phyloP scores from a whole-genome alignment of 2,888 invertebrate species.

The Pristionchus exspectatus region DNA sequence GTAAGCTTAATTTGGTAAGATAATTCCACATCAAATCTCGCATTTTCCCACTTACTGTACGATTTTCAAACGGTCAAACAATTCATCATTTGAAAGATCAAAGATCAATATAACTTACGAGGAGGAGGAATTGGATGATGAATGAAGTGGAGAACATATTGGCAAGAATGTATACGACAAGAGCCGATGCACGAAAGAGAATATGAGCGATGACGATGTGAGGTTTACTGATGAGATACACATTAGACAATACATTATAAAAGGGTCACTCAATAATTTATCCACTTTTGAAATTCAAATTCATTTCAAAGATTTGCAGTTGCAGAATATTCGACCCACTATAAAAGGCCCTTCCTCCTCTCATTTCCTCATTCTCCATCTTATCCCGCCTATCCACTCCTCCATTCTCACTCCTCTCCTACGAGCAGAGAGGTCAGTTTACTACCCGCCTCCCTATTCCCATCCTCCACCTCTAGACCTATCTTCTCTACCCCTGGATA shows the following conservation, averaged over 20 bases:
- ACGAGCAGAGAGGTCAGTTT: neutral
- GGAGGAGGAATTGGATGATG: conserved; percentile 94
- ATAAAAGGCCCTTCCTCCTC: neutral
- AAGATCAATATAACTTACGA: conserved; percentile 82
- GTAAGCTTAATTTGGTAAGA: conserved; percentile 80
- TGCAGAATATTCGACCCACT: neutral
- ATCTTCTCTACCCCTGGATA: neutral
- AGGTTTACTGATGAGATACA: conserved; percentile 67
- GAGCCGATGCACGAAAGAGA: conserved; percentile 87
- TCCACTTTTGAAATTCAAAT: too few species aligned
- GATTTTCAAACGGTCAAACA: too few species aligned
- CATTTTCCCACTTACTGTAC: too few species aligned
- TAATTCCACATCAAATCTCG: neutral
- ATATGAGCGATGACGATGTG: conserved; percentile 80
- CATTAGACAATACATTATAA: neutral
- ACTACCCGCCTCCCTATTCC: neutral
- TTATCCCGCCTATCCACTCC: neutral
- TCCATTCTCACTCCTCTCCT: neutral
- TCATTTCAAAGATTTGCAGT: neutral
- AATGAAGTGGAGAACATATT: conserved; percentile 93
- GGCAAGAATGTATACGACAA: conserved; percentile 92
- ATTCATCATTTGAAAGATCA: neutral
- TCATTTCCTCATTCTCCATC: neutral
- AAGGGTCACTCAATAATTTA: too few species aligned
- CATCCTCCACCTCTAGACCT: neutral